Percentiles rank a stretch among this genome's conserved stretches.
These are phyloP conservation scores for Belonocnema kinseyi DNA, from an alignment of 1,140 invertebrate genomes.

Conservation along the genomic window DNA sequence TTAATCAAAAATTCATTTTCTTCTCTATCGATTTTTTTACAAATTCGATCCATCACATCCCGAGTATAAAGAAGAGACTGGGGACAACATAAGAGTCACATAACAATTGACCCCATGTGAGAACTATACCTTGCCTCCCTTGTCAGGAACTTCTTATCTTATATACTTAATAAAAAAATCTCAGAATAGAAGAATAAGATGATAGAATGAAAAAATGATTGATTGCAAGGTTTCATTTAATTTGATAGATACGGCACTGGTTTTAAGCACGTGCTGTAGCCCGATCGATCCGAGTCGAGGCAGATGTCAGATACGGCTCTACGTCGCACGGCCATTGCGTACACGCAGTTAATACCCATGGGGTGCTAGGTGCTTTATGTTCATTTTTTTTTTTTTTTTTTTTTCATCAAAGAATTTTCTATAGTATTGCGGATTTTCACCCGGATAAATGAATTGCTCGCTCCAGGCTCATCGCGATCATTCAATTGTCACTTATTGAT, in stretches of 20 bases:
- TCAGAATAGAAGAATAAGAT: background rate
- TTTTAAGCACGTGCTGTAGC: background rate
- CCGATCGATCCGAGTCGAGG: background rate
- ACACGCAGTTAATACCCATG: constrained; percentile 12
- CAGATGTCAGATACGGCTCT: background rate
- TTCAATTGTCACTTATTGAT: constrained; percentile 14
- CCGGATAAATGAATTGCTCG: background rate
- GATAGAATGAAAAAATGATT: background rate
- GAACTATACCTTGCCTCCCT: too few relatives aligned
- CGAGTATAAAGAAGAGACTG: too few relatives aligned
- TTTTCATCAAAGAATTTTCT: background rate
- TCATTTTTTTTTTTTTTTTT: background rate
- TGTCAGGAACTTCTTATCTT: too few relatives aligned
- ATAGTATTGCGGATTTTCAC: background rate
- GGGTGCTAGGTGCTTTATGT: constrained; percentile 9
- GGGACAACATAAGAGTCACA: too few relatives aligned
- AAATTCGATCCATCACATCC: too few relatives aligned
- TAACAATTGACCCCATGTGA: too few relatives aligned
- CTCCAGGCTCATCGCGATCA: background rate
- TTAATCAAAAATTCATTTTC: too few relatives aligned
- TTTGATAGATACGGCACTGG: constrained; percentile 15
- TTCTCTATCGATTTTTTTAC: too few relatives aligned
- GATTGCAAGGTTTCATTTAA: background rate
- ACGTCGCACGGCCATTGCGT: background rate
- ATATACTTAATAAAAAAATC: background rate